Evolutionary conservation across 2,797 vertebrate genomes (phyloP).

Genomic region (Danio jaintianensis): DNA sequence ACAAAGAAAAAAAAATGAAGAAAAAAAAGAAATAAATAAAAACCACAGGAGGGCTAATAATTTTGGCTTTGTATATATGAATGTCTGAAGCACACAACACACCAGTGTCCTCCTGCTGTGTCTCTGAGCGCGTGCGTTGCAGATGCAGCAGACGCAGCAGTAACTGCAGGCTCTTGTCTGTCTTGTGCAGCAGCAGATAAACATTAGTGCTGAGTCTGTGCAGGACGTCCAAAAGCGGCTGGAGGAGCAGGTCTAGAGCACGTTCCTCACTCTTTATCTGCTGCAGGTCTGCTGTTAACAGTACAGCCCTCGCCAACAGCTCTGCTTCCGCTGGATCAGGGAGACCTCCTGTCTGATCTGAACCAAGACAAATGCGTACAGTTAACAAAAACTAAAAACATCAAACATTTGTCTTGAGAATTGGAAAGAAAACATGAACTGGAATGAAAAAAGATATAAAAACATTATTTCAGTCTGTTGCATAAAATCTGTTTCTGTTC

Average conservation of each 20-base stretch:
- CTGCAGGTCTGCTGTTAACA: constrained; percentile 88
- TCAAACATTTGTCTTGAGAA: too few relatives aligned
- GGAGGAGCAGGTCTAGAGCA: constrained; percentile 80
- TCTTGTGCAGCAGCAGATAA: constrained; percentile 87
- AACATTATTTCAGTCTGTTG: too few relatives aligned
- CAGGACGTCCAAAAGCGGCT: constrained; percentile 88
- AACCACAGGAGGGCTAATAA: neutral
- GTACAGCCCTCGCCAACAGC: constrained; percentile 82
- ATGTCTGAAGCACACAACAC: constrained; percentile 45
- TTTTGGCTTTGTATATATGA: too few relatives aligned
- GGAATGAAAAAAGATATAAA: too few relatives aligned
- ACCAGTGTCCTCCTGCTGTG: constrained; percentile 60
- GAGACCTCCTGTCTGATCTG: constrained; percentile 71
- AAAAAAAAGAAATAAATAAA: neutral
- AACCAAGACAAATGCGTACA: neutral
- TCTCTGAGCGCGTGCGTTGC: constrained; percentile 26
- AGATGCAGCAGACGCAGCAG: constrained; percentile 84
- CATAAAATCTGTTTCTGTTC: too few relatives aligned
- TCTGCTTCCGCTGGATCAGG: constrained; percentile 87
- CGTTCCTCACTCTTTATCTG: constrained; percentile 63
- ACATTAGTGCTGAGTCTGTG: constrained; percentile 86
- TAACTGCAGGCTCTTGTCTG: constrained; percentile 92
- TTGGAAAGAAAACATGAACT: too few relatives aligned
- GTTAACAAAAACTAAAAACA: too few relatives aligned
- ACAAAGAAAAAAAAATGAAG: too few relatives aligned